phyloP scores from a whole-genome alignment of 2,113 vertebrate species.

The Spheniscus mendiculus region DNA sequence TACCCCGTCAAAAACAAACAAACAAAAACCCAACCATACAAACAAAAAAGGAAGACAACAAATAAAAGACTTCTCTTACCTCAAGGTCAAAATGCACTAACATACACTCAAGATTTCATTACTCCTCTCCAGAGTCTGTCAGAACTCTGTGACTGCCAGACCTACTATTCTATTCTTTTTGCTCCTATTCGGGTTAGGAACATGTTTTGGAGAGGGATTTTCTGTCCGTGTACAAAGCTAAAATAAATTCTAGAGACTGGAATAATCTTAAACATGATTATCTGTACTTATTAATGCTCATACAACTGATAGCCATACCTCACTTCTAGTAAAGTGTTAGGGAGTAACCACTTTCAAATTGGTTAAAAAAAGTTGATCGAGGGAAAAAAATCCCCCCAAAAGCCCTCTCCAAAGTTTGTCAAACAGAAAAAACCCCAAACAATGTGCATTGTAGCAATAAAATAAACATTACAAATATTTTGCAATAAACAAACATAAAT shows the following conservation, averaged over 20 bases:
- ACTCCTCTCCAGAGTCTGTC: background rate
- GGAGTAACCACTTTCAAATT: background rate
- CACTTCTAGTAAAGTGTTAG: background rate
- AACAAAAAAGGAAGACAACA: background rate
- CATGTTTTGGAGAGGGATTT: background rate
- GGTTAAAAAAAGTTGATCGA: background rate
- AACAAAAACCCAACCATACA: background rate
- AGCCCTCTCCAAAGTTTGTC: background rate
- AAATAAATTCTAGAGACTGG: background rate
- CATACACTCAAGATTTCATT: background rate
- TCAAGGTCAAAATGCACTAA: background rate
- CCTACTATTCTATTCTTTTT: background rate
- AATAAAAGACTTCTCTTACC: background rate
- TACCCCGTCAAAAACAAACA: background rate
- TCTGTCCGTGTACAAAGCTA: background rate
- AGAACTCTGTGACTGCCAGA: background rate
- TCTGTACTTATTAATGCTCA: background rate
- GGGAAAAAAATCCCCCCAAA: background rate
- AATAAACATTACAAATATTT: background rate
- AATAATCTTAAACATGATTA: background rate
- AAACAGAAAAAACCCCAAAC: rapidly evolving
- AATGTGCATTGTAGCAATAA: background rate
- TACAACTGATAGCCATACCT: background rate
- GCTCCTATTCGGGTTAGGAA: background rate
- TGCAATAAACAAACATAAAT: background rate